Evolutionary conservation across 2,113 vertebrate species (phyloP).

Genomic region (Mugil cephalus): DNA sequence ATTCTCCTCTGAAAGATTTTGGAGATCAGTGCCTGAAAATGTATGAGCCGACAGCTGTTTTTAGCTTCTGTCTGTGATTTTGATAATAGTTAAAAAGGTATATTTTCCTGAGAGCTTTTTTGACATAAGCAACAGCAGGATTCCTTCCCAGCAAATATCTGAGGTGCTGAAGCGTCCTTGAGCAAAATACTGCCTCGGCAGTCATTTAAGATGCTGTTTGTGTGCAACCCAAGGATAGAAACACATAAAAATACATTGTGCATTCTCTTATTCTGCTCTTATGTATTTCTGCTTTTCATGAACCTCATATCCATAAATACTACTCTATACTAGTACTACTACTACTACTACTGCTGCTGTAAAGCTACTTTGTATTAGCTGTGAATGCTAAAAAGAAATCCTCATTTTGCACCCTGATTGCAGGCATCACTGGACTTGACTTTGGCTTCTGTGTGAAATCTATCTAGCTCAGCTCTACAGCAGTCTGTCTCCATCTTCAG

Average conservation of each 20-base stretch:
- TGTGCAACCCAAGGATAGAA: no score
- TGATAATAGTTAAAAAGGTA: not conserved
- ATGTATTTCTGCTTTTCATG: no score
- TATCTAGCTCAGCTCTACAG: not conserved
- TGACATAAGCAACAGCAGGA: not conserved
- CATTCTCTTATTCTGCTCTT: no score
- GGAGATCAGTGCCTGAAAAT: not conserved
- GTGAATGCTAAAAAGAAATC: not conserved
- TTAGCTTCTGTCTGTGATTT: no score
- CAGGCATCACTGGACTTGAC: not conserved
- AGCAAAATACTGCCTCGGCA: not conserved
- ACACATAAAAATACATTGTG: no score
- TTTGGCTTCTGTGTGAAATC: constrained; percentile 16
- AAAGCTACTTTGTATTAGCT: no score
- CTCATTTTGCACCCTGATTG: not conserved
- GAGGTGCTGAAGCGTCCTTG: not conserved
- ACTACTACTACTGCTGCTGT: no score
- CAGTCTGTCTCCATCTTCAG: constrained; percentile 50
- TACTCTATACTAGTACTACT: no score
- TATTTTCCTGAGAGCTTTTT: not conserved
- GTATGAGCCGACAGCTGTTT: not conserved
- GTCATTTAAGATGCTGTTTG: not conserved
- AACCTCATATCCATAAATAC: no score
- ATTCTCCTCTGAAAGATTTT: not conserved
- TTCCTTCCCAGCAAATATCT: not conserved